Evolutionary conservation across 2,888 invertebrate species (phyloP).

Genomic region (Amphipyra berbera): DNA sequence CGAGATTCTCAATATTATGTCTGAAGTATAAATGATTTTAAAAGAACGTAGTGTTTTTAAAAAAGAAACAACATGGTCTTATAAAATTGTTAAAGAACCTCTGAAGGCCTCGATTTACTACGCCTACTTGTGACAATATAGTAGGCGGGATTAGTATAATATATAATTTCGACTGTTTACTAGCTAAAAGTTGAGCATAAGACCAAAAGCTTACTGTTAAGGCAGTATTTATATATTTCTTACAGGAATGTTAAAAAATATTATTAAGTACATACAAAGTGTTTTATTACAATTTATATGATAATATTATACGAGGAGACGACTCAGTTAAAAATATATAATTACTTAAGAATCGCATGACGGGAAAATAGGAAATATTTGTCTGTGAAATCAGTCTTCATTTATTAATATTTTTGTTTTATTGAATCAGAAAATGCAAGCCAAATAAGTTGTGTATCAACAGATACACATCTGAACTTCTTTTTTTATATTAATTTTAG

Average conservation of each 20-base stretch:
- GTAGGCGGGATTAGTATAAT: background rate
- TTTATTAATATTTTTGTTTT: background rate
- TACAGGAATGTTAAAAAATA: constrained; percentile 42
- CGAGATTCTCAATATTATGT: constrained; percentile 39
- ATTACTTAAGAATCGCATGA: constrained; percentile 13
- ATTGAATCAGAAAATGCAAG: background rate
- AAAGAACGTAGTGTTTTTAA: background rate
- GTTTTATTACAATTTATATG: constrained; percentile 9
- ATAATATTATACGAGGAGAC: constrained; percentile 7
- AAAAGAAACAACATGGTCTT: no score
- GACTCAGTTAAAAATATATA: constrained; percentile 23
- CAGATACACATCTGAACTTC: no score
- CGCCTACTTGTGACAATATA: constrained; percentile 7
- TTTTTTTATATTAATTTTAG: no score
- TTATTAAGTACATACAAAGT: constrained; percentile 49
- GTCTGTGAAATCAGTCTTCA: constrained; percentile 37
- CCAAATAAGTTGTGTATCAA: background rate
- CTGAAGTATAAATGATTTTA: background rate
- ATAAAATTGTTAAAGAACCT: no score
- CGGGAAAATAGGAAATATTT: constrained; percentile 33
- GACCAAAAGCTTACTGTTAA: constrained; percentile 20
- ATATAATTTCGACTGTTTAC: constrained; percentile 15
- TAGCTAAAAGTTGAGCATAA: constrained; percentile 44
- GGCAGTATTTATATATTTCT: constrained; percentile 10
- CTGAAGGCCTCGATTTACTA: no score